These are phyloP conservation scores for Sebastes cheni DNA, from an alignment of 2,797 vertebrate species.

Conservation along the genomic window DNA sequence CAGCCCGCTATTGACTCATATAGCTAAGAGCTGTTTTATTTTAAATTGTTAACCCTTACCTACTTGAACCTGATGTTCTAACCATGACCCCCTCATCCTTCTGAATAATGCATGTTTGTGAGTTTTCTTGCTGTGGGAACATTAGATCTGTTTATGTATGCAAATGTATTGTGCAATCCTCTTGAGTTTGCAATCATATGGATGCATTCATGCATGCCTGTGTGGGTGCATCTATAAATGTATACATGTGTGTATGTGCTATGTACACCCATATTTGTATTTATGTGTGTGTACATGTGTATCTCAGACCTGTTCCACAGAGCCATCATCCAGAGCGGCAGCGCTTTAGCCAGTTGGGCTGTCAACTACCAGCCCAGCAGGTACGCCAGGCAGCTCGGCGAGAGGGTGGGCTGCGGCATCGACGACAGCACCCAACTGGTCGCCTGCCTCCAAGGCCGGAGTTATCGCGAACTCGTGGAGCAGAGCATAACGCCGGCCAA, in stretches of 20 bases:
- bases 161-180: slow-evolving; percentile 5
- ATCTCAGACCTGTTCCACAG: slow-evolving; percentile 95
- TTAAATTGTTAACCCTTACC: slow-evolving; percentile 34
- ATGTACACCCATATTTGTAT: slow-evolving; percentile 1
- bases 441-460: slow-evolving; percentile 92
- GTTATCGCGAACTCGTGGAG: slow-evolving; percentile 93
- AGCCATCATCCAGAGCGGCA: slow-evolving; percentile 98
- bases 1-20: slow-evolving; percentile 24
- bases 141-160: slow-evolving; percentile 26
- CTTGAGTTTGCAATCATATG: slow-evolving; percentile 10
- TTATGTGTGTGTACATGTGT: slow-evolving; percentile 37
- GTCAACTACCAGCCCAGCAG: slow-evolving; percentile 99
- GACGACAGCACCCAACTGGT: slow-evolving; percentile 93
- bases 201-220: neutral
- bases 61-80: slow-evolving; percentile 14
- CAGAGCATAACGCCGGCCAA: slow-evolving; percentile 92
- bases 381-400: slow-evolving; percentile 92
- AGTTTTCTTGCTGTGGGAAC: slow-evolving; percentile 10
- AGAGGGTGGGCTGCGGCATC: slow-evolving; percentile 94
- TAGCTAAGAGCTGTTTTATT: slow-evolving; percentile 40
- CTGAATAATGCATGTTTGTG: slow-evolving; percentile 43
- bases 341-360: slow-evolving; percentile 97
- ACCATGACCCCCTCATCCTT: slow-evolving; percentile 5
- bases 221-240: slow-evolving; percentile 18
- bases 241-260: neutral